These are phyloP conservation scores for Apodemus sylvaticus DNA, from an alignment of 2,113 vertebrate genomes.

Conservation along the genomic window DNA sequence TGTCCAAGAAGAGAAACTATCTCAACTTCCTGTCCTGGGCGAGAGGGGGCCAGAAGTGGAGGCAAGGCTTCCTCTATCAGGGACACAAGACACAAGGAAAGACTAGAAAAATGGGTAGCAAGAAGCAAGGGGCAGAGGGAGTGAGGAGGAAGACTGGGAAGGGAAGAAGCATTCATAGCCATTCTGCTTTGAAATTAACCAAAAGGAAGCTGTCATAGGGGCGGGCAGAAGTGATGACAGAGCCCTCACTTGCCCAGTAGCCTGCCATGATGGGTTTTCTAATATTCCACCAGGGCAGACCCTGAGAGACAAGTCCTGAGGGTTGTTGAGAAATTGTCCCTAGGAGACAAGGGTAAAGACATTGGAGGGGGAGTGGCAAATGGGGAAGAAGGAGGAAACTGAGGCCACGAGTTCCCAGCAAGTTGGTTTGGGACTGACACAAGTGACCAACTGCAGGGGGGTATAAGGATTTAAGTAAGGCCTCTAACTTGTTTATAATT, in stretches of 20 bases:
- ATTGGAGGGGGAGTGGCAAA: background rate
- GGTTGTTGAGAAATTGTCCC: background rate
- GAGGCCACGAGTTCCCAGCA: background rate
- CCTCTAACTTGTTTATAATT: background rate
- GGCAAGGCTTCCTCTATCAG: background rate
- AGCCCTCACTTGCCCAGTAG: background rate
- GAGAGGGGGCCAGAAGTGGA: background rate
- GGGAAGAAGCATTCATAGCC: background rate
- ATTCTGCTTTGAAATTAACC: background rate
- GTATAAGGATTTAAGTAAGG: background rate
- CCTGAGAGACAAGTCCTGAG: background rate
- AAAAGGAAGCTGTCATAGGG: background rate
- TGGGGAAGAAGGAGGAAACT: background rate
- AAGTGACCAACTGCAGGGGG: background rate
- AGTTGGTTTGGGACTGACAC: background rate
- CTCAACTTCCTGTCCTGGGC: background rate
- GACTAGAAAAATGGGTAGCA: fast-evolving
- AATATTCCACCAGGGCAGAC: background rate
- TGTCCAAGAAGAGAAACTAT: background rate
- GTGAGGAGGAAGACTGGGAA: background rate
- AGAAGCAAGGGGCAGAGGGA: fast-evolving
- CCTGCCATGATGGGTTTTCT: background rate
- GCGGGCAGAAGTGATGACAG: background rate
- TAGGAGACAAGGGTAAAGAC: background rate
- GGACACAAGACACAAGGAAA: background rate